Conservation (phyloP, 1,140 invertebrate species). For the Lycorma delicatula region DNA sequence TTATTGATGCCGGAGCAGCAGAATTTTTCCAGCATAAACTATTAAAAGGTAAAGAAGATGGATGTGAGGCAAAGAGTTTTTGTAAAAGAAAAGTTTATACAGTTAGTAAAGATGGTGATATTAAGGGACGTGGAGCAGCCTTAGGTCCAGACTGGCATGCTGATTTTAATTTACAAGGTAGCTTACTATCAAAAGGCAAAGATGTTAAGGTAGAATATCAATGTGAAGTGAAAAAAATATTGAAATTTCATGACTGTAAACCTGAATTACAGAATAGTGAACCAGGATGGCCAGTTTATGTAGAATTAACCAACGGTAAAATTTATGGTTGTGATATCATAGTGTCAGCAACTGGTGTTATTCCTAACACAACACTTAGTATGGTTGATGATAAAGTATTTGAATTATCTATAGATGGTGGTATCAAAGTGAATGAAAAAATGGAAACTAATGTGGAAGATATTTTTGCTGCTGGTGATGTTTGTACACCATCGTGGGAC, state of each 20-base stretch:
- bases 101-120: conserved; percentile 31
- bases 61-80: conserved; percentile 27
- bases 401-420: conserved; percentile 56
- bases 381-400: conserved; percentile 43
- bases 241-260: conserved; percentile 35
- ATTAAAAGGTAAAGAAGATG: conserved; percentile 28
- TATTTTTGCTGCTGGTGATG: conserved; percentile 93
- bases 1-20: conserved; percentile 91
- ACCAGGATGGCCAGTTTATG: conserved; percentile 57
- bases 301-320: conserved; percentile 66
- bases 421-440: conserved; percentile 72
- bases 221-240: conserved; percentile 50
- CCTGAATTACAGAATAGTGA: conserved; percentile 32
- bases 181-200: conserved; percentile 32
- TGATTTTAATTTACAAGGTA: conserved; percentile 54
- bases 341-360: conserved; percentile 91
- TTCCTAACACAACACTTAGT: conserved; percentile 52
- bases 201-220: conserved; percentile 56
- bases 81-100: conserved; percentile 52
- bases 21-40: conserved; percentile 71
- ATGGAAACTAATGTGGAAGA: conserved; percentile 71
- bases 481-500: conserved; percentile 73
- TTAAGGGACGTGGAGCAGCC: conserved; percentile 63
- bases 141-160: conserved; percentile 92
- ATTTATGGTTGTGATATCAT: conserved; percentile 81